These are phyloP conservation scores for Chelon labrosus DNA, from an alignment of 2,797 vertebrate genomes.

Conservation along the genomic window DNA sequence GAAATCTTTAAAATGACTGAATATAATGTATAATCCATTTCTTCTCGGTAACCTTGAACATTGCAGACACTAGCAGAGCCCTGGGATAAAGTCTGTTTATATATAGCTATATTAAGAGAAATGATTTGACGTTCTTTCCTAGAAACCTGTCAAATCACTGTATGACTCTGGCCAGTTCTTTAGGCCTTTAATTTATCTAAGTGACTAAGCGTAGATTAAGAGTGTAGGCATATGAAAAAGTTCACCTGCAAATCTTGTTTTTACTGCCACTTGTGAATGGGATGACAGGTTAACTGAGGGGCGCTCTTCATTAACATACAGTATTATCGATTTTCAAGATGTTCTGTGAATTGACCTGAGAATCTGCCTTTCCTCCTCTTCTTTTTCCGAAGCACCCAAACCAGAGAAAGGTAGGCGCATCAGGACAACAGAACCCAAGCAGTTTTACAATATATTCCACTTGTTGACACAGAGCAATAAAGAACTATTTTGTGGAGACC, in stretches of 20 bases:
- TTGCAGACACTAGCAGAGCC: slow-evolving; percentile 51
- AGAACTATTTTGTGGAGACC: slow-evolving; percentile 86
- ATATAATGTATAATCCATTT: slow-evolving; percentile 59
- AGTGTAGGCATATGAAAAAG: slow-evolving; percentile 67
- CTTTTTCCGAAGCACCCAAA: slow-evolving; percentile 75
- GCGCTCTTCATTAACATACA: slow-evolving; percentile 61
- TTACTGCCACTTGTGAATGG: slow-evolving; percentile 79
- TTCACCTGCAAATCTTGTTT: slow-evolving; percentile 80
- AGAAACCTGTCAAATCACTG: slow-evolving; percentile 63
- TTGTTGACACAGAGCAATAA: slow-evolving; percentile 89
- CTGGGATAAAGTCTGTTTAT: slow-evolving; percentile 56
- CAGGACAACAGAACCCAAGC: slow-evolving; percentile 80
- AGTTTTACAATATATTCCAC: slow-evolving; percentile 82
- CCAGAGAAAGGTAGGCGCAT: slow-evolving; percentile 80
- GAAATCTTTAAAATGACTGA: slow-evolving; percentile 52
- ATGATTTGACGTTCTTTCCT: slow-evolving; percentile 70
- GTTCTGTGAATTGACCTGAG: slow-evolving; percentile 75
- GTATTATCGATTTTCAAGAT: slow-evolving; percentile 58
- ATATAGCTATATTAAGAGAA: slow-evolving; percentile 69
- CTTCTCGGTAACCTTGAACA: slow-evolving; percentile 49
- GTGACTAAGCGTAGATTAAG: slow-evolving; percentile 65
- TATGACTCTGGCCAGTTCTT: slow-evolving; percentile 68
- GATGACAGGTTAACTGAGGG: slow-evolving; percentile 75
- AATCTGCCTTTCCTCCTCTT: slow-evolving; percentile 84
- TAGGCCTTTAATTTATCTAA: slow-evolving; percentile 68